Conservation (phyloP, 2,113 vertebrate genomes). For the Tupaia chinensis region DNA sequence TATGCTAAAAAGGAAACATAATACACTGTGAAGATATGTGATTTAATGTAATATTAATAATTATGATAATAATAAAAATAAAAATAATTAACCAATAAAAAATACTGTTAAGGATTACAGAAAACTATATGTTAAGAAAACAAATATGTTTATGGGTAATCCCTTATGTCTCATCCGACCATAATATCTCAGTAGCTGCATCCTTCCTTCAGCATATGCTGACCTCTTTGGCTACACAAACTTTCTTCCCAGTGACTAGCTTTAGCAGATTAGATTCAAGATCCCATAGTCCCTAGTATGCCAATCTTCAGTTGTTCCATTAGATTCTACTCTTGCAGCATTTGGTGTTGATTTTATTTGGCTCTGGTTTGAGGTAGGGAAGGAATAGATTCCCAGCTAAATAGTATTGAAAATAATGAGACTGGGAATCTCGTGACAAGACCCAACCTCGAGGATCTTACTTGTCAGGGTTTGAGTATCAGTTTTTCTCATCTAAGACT, state of each 20-base stretch:
- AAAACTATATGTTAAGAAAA: no score
- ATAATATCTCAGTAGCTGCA: background rate
- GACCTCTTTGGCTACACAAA: rapidly evolving
- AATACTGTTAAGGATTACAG: no score
- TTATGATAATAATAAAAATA: background rate
- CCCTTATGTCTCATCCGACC: background rate
- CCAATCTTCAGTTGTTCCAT: background rate
- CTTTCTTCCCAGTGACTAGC: background rate
- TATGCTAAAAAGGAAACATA: background rate
- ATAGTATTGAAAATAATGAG: background rate
- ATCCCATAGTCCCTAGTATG: background rate
- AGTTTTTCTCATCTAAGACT: background rate
- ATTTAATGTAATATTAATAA: background rate
- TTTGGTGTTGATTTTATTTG: background rate
- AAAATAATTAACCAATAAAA: no score
- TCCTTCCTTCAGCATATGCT: background rate
- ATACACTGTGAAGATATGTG: no score
- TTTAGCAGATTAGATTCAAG: background rate
- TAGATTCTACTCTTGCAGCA: background rate
- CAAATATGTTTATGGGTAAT: background rate
- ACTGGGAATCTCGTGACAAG: background rate
- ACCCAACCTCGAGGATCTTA: background rate
- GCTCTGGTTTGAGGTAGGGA: background rate
- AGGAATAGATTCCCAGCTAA: background rate
- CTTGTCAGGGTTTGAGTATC: background rate